A percentile compares a stretch with the other conserved stretches of the same genome.
phyloP scores from a whole-genome alignment of 2,113 vertebrate species.

The Actinemys pallida region DNA sequence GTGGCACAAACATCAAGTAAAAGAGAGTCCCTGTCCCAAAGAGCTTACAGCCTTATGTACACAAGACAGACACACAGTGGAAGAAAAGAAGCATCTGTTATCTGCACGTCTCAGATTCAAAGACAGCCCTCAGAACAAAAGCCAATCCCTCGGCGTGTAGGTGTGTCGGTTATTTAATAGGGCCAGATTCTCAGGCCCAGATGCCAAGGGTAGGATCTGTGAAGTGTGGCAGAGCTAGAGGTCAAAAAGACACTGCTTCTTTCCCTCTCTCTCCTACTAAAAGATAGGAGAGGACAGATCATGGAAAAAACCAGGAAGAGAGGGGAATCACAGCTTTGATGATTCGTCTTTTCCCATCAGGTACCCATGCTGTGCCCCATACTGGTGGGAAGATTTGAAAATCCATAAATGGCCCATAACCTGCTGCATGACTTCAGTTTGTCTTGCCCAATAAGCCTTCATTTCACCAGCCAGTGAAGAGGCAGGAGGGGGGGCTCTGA shows the following conservation, averaged over 20 bases:
- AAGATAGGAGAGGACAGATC: background rate
- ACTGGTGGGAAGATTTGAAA: background rate
- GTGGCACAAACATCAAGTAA: background rate
- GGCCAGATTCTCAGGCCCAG: background rate
- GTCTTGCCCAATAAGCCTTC: background rate
- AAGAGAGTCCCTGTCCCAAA: background rate
- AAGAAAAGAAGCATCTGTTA: background rate
- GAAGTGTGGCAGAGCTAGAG: background rate
- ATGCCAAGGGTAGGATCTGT: background rate
- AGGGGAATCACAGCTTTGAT: background rate
- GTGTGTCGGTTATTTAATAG: background rate
- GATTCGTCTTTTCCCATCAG: background rate
- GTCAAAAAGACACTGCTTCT: fast-evolving
- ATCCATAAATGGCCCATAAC: fast-evolving
- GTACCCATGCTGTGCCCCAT: background rate
- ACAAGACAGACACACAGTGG: background rate
- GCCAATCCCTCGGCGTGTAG: background rate
- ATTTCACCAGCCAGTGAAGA: background rate
- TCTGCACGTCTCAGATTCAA: background rate
- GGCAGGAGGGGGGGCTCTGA: fast-evolving
- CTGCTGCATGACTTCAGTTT: background rate
- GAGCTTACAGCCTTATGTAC: background rate
- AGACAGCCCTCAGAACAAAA: background rate
- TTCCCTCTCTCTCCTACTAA: fast-evolving
- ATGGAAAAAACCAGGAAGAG: background rate